Evolutionary conservation across 2,797 vertebrate species (phyloP).

Genomic region (Mormyrus hasselquistii): DNA sequence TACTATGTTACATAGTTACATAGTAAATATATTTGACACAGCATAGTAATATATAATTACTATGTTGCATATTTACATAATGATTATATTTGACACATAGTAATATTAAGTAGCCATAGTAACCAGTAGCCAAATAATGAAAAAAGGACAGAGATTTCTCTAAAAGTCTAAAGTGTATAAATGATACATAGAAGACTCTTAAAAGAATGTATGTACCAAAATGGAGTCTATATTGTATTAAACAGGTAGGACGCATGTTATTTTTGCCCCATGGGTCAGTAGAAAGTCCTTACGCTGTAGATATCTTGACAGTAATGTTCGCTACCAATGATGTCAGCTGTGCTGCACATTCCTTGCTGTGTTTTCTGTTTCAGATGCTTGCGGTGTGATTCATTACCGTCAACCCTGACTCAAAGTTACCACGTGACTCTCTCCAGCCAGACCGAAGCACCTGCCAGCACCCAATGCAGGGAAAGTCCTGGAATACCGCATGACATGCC

Average conservation of each 20-base stretch:
- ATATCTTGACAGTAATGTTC: neutral
- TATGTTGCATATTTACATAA: too few species aligned
- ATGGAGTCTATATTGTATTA: neutral
- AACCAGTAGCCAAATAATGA: neutral
- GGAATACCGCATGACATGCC: slow-evolving; percentile 21
- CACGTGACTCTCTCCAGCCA: slow-evolving; percentile 16
- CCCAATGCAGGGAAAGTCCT: slow-evolving; percentile 23
- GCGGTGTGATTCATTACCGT: neutral
- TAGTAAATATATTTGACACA: neutral
- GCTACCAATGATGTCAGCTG: neutral
- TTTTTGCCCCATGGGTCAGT: neutral
- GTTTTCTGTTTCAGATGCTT: neutral
- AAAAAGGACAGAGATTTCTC: neutral
- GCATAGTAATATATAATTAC: neutral
- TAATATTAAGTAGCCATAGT: neutral
- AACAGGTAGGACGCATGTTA: neutral
- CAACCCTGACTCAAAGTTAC: neutral
- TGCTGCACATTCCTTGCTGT: neutral
- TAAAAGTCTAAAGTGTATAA: neutral
- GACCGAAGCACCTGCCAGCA: slow-evolving; percentile 16
- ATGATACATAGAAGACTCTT: neutral
- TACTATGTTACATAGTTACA: neutral
- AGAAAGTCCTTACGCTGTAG: neutral
- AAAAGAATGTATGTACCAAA: neutral
- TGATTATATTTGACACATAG: neutral